Base-by-base conservation (phyloP, 1,140 invertebrate species). In the Lordiphosa mommai region DNA sequence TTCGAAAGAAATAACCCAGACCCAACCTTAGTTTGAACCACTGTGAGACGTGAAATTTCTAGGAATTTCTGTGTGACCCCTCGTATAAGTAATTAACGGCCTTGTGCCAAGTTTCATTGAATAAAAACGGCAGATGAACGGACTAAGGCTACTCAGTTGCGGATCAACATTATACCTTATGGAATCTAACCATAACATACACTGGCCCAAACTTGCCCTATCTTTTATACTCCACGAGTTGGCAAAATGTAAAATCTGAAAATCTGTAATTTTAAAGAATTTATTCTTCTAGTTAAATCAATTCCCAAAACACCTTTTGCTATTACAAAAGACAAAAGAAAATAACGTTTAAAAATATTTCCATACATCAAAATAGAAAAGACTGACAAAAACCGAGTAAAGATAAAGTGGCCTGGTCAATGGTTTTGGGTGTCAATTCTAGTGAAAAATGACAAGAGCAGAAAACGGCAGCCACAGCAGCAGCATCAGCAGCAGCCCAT, bases 391-490 rank as follows among this genome's bases (percentile, higher is more conserved):
- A 48, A 30, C 36, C 30, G 47, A 60, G 49, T 20, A 23, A 40
- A 55, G 61, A 76, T 65, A 69, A 58, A 70, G 55, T 65, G 67
- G 49, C 33, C 10, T 17, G 32, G 47, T 20, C 50, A 41, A 51
- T 33, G 41, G 69, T 40, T 32, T 53, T 50, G 76, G 61, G 76
- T 82, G 76, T 82, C 76, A 76, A 76, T 82, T 82, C 76, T 43
- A 13, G 58, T 71, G 76, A 82, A 82, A 82, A 84, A 84, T 82
- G 76, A 82, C 55, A 61, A 61, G 52, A 50, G 52, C 56, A 59
- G 43, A 47, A 51, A 47, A 47, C 29, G 32, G 44, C 44, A 47
- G 44, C 43, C 20, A 5, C 27, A 32, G 1, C 38, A 40, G 8
- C 34, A 37, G 34, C 36, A 38, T 2, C 37, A 40, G 16, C 37